Conservation (phyloP, 2,113 vertebrate genomes). For the Ceyx melanurus region DNA sequence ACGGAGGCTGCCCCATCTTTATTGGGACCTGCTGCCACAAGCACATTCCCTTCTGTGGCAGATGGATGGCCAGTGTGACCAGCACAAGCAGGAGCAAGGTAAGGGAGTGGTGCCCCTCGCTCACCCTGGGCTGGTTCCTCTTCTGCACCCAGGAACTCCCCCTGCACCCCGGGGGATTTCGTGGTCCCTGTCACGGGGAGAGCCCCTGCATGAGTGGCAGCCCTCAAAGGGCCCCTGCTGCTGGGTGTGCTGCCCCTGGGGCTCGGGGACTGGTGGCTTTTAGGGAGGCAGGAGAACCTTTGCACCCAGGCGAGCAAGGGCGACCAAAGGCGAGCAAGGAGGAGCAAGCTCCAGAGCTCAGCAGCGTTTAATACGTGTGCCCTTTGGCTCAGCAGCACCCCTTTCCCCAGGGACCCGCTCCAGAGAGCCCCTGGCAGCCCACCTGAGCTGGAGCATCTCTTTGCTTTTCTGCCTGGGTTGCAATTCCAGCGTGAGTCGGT, state of each 20-base stretch:
- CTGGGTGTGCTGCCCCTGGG: rapidly evolving
- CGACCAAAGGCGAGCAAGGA: neutral
- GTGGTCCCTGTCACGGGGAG: neutral
- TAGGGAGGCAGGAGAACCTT: neutral
- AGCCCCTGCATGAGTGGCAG: neutral
- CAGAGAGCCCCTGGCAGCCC: neutral
- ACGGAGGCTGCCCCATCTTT: rapidly evolving
- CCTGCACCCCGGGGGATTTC: neutral
- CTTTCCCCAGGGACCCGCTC: neutral
- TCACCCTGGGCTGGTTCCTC: neutral
- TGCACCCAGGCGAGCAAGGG: neutral
- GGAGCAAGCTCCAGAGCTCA: neutral
- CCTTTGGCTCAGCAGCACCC: neutral
- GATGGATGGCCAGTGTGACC: neutral
- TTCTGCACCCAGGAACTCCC: neutral
- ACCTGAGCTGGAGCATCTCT: neutral
- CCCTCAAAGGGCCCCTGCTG: neutral
- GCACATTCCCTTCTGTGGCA: neutral
- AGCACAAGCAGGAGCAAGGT: rapidly evolving
- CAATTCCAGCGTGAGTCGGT: slow-evolving; percentile 42
- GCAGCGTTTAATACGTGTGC: neutral
- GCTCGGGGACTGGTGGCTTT: neutral
- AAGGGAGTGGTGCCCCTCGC: rapidly evolving
- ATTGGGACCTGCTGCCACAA: rapidly evolving
- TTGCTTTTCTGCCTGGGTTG: neutral